Base-by-base conservation (phyloP, 2,888 invertebrate genomes). In the Synanthedon formicaeformis region DNA sequence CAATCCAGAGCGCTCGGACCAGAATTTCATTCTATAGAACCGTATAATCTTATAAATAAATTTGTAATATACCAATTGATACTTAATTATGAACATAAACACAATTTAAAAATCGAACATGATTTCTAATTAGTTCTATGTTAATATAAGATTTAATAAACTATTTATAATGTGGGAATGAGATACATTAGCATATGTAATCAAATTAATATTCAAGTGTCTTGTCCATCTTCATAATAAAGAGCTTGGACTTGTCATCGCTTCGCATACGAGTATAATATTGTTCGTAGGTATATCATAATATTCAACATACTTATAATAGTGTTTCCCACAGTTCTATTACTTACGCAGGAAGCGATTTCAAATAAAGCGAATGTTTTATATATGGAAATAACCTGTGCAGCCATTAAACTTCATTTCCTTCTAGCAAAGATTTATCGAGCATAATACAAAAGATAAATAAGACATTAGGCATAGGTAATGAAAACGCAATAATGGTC, bases 1-100 rank as follows among this genome's bases (percentile, higher is more conserved):
- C 74, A 76, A 83, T 82, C 68, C 73, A 57, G 59, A 59, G 60
- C 58, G 57, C 59, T 59, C 55, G 45, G 45, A 13, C 45, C 11
- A 45, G 45, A 45, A 45, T 45, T 45, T 45, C 45, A 45, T 45
- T 45, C 12, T 45, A 6, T 45, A 45, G 14, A 12, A 45, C 1
- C 6, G 14, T 8, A 45, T 14, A 45, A 34, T 34, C 3, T 34
- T 34, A 34, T 34, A 8, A 34, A 34, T 34, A 34, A 34, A 34
- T 34, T 34, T 34, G 34, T 34, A 34, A 34, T 34, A 34, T 23
- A 34, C 34, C 34, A 34, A 34, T n/a, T n/a, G n/a, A n/a, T 34
- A 10, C 10, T 34, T 34, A 34, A 34, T 34, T 10, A 34, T 34
- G 34, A 10, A 10, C 34, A 34, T 34, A 34, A 34, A 34, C 34